phyloP scores from a whole-genome alignment of 2,888 invertebrate genomes.

The Deroplatys truncata region DNA sequence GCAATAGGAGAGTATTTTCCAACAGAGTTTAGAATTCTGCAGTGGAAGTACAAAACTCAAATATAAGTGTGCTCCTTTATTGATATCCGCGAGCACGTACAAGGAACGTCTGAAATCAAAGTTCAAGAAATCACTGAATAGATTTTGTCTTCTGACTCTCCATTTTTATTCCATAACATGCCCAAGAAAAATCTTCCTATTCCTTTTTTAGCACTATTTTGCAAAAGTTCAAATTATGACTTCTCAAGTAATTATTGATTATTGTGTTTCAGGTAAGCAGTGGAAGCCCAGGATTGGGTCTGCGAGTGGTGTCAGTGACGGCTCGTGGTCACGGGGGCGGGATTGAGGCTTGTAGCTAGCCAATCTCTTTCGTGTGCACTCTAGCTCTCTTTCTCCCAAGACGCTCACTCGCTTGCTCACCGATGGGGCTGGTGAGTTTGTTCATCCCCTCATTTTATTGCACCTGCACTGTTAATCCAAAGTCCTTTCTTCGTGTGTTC shows the following conservation, averaged over 20 bases:
- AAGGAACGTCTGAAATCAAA: too few relatives aligned
- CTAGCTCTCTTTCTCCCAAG: neutral
- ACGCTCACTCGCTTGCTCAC: neutral
- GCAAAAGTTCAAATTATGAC: too few relatives aligned
- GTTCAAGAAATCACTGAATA: too few relatives aligned
- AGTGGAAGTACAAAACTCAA: too few relatives aligned
- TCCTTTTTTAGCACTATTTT: too few relatives aligned
- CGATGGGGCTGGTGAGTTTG: slow-evolving; percentile 12
- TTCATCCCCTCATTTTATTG: neutral
- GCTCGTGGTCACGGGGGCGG: neutral
- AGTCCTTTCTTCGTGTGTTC: neutral
- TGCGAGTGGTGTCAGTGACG: neutral
- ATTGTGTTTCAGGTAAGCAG: neutral
- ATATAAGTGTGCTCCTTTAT: too few relatives aligned
- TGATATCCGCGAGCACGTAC: too few relatives aligned
- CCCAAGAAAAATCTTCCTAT: too few relatives aligned
- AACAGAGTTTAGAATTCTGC: too few relatives aligned
- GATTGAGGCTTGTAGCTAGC: slow-evolving; percentile 8
- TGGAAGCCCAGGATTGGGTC: neutral
- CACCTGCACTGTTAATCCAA: neutral
- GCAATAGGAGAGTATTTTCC: too few relatives aligned
- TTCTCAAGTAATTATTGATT: neutral
- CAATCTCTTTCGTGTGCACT: neutral
- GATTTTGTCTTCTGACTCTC: too few relatives aligned
- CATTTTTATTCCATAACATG: too few relatives aligned